These are phyloP conservation scores for Fregata magnificens DNA, from an alignment of 2,113 vertebrate genomes.

Conservation along the genomic window DNA sequence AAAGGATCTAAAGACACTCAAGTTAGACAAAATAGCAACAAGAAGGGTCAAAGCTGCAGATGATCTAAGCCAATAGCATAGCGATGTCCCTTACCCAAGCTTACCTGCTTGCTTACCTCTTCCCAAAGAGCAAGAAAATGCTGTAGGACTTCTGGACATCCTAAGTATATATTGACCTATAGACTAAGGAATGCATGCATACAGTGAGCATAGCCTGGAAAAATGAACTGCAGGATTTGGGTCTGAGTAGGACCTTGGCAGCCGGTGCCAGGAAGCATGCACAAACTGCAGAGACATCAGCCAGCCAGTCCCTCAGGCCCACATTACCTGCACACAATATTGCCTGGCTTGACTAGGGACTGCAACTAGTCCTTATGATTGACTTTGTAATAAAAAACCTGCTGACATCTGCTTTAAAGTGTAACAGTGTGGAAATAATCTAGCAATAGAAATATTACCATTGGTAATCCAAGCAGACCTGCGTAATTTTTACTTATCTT, in stretches of 20 bases:
- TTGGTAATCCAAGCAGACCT: not conserved
- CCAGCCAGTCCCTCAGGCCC: not conserved
- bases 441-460: not conserved
- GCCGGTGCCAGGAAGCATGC: not conserved
- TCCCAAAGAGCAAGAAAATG: not conserved
- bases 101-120: not conserved
- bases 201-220: not conserved
- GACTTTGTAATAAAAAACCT: not conserved
- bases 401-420: not conserved
- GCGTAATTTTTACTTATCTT: not conserved
- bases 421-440: not conserved
- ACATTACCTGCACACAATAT: not conserved
- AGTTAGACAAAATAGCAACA: not conserved
- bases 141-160: not conserved
- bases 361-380: not conserved
- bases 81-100: not conserved
- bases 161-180: not conserved
- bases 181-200: not conserved
- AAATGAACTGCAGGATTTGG: not conserved
- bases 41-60: not conserved
- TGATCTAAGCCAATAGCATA: not conserved
- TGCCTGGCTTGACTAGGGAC: not conserved
- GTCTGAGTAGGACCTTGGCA: not conserved
- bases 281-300: not conserved
- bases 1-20: not conserved